These are phyloP conservation scores for Smutsia temminckii DNA, from an alignment of 2,797 vertebrate genomes.

Conservation along the genomic window DNA sequence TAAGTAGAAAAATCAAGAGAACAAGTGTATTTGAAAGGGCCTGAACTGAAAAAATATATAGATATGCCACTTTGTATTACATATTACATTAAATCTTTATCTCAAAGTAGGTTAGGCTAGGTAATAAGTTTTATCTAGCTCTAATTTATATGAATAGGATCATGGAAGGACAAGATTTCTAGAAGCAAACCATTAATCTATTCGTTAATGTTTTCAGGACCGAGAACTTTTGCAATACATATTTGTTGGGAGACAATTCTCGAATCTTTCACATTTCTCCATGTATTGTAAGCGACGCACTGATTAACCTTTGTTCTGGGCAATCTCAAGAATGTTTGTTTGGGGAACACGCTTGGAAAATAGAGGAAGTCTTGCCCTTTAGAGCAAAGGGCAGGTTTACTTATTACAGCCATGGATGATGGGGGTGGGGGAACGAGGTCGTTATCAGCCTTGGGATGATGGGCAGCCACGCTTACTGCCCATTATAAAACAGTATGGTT, in stretches of 20 bases:
- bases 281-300: neutral
- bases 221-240: neutral
- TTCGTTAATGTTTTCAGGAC: neutral
- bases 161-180: neutral
- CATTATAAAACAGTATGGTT: neutral
- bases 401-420: neutral
- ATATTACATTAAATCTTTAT: neutral
- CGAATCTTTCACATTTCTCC: neutral
- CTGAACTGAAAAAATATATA: neutral
- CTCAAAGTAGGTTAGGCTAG: neutral
- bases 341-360: neutral
- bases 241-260: neutral
- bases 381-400: neutral
- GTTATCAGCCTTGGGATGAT: neutral
- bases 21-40: neutral
- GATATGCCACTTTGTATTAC: neutral
- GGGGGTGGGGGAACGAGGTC: neutral
- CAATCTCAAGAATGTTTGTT: neutral
- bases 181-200: neutral
- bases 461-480: too few species aligned
- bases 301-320: neutral
- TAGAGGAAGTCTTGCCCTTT: neutral
- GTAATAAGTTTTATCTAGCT: neutral
- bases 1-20: neutral
- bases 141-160: neutral